Conservation (phyloP, 2,113 vertebrate genomes). For the Rattus rattus region DNA sequence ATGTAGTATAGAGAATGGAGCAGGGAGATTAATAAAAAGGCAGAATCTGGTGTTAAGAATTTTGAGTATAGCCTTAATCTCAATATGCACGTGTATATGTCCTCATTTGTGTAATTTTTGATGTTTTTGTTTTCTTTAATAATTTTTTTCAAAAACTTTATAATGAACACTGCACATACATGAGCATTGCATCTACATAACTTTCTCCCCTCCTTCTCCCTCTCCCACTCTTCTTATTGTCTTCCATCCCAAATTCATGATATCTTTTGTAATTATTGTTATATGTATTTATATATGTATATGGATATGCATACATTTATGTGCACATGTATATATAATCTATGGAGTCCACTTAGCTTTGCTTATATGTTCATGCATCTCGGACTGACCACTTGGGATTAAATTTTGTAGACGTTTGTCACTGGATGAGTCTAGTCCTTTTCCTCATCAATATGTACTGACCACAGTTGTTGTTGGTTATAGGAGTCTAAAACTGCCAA, state of each 20-base stretch:
- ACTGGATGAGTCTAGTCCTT: not conserved
- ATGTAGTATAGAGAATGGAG: conserved; percentile 9
- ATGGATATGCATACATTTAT: not conserved
- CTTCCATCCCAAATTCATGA: not conserved
- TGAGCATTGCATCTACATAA: too few species aligned
- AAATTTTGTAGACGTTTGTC: not conserved
- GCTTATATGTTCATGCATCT: not conserved
- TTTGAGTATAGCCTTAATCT: conserved; percentile 60
- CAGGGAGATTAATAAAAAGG: conserved; percentile 43
- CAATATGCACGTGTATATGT: not conserved
- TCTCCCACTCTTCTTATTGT: not conserved
- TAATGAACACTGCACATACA: not conserved
- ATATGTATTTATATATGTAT: not conserved
- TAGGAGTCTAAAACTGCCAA: not conserved
- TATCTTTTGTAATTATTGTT: not conserved
- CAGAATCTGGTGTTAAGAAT: conserved; percentile 79
- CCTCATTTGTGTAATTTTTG: not conserved
- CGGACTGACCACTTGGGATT: not conserved
- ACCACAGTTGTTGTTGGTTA: not conserved
- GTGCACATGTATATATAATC: not conserved
- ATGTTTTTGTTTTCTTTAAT: not conserved
- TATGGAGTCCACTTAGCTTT: not conserved
- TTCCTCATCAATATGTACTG: not conserved
- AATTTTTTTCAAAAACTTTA: not conserved
- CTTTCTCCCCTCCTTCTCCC: too few species aligned